A percentile compares a stretch with the other conserved stretches of the same genome.
These are phyloP conservation scores for Drosophila athabasca DNA, from an alignment of 1,140 invertebrate species.

Conservation along the genomic window DNA sequence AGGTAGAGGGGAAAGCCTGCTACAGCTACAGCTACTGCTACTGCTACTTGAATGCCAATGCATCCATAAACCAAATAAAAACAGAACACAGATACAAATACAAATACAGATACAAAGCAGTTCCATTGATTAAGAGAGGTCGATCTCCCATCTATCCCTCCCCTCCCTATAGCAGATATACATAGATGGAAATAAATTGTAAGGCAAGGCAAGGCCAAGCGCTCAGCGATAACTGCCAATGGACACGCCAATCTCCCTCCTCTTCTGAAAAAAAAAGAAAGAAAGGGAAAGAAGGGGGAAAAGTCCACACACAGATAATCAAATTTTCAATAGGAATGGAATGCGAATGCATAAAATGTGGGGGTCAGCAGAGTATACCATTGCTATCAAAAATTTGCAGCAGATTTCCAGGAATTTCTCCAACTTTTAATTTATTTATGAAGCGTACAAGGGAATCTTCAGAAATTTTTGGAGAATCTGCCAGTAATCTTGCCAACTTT, in stretches of 20 bases:
- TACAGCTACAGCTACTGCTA: background rate
- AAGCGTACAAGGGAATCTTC: no score
- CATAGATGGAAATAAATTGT: conserved; percentile 55
- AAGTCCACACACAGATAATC: conserved; percentile 28
- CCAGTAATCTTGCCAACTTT: no score
- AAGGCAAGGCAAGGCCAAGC: conserved; percentile 62
- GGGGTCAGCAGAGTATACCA: conserved; percentile 5
- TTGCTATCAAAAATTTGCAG: background rate
- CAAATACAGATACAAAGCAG: conserved; percentile 51
- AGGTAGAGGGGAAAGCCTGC: conserved; percentile 14
- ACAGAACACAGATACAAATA: conserved; percentile 32
- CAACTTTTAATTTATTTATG: no score
- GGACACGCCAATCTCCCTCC: conserved; percentile 57
- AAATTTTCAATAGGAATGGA: conserved; percentile 27
- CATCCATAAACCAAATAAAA: conserved; percentile 61
- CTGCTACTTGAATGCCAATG: conserved; percentile 63
- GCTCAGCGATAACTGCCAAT: conserved; percentile 66
- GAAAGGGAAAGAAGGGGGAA: conserved; percentile 9
- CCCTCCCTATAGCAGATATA: conserved; percentile 19
- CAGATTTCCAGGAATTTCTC: no score
- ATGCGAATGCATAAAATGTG: conserved; percentile 36
- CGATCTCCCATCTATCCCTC: conserved; percentile 16
- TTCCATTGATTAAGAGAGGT: conserved; percentile 70
- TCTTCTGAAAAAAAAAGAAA: no score
- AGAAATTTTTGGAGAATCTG: no score